Conservation (phyloP, 2,888 invertebrate genomes). For the Corbicula japonica region DNA sequence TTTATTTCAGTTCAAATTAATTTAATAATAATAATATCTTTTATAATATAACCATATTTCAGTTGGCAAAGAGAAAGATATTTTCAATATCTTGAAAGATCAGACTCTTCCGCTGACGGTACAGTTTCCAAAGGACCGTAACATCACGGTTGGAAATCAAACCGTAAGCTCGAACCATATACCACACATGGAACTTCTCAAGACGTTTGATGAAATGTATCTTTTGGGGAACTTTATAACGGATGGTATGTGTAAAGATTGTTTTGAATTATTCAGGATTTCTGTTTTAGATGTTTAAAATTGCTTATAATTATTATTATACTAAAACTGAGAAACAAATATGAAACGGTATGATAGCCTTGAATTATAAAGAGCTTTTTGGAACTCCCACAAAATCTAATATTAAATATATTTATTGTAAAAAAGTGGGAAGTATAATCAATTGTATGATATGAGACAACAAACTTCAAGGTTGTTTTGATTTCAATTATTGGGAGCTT, state of each 20-base stretch:
- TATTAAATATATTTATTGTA: too few relatives aligned
- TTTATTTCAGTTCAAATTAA: too few relatives aligned
- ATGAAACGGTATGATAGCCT: not conserved
- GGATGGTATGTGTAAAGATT: conserved; percentile 35
- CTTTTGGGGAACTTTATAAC: conserved; percentile 50
- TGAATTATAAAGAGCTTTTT: not conserved
- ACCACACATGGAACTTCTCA: conserved; percentile 42
- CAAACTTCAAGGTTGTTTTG: too few relatives aligned
- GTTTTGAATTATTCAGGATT: not conserved
- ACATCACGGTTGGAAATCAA: conserved; percentile 38
- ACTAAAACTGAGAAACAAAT: not conserved
- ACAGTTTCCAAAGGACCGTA: conserved; percentile 51
- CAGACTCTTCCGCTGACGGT: conserved; percentile 59
- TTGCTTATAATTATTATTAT: not conserved
- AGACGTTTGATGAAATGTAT: conserved; percentile 60
- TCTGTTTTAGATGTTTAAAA: not conserved
- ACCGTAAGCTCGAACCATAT: conserved; percentile 45
- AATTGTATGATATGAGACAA: too few relatives aligned
- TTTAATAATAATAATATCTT: too few relatives aligned
- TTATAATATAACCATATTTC: not conserved
- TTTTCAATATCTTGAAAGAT: conserved; percentile 58
- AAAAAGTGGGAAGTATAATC: too few relatives aligned
- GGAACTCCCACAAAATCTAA: too few relatives aligned
- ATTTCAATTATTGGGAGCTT: too few relatives aligned
- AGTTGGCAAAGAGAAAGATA: conserved; percentile 53